These are phyloP conservation scores for Acleris cristana DNA, from an alignment of 2,888 invertebrate species.

Conservation along the genomic window DNA sequence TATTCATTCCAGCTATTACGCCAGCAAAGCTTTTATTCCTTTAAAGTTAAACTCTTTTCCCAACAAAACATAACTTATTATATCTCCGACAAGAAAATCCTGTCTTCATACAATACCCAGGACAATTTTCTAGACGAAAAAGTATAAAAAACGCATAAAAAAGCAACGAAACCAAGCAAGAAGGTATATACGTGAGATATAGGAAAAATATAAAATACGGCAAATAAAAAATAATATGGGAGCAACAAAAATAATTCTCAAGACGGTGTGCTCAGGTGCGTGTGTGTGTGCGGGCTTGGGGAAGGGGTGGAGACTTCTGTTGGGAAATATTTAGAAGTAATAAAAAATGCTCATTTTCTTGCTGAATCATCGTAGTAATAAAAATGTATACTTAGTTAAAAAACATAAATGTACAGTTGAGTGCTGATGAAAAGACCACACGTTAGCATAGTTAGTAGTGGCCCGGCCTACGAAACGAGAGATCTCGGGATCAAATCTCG, in stretches of 20 bases:
- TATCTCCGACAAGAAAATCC: slow-evolving; percentile 5
- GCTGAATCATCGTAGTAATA: no score
- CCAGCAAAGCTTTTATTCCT: no score
- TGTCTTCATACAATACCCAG: slow-evolving; percentile 22
- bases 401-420: no score
- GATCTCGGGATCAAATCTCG: no score
- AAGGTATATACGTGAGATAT: slow-evolving; percentile 55
- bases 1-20: no score
- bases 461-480: no score
- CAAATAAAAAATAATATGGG: slow-evolving; percentile 77
- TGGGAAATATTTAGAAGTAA: background rate
- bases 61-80: no score
- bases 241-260: slow-evolving; percentile 83
- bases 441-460: no score
- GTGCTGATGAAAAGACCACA: no score
- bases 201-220: slow-evolving; percentile 81
- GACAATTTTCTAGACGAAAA: slow-evolving; percentile 40
- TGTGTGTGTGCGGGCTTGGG: slow-evolving; percentile 51
- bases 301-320: slow-evolving; percentile 50
- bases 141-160: slow-evolving; percentile 46
- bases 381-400: no score
- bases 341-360: no score
- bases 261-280: slow-evolving; percentile 54
- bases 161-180: slow-evolving; percentile 51
- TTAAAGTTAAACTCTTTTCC: no score